Conservation (phyloP, 2,888 invertebrate genomes). For the Zaprionus lineosus region DNA sequence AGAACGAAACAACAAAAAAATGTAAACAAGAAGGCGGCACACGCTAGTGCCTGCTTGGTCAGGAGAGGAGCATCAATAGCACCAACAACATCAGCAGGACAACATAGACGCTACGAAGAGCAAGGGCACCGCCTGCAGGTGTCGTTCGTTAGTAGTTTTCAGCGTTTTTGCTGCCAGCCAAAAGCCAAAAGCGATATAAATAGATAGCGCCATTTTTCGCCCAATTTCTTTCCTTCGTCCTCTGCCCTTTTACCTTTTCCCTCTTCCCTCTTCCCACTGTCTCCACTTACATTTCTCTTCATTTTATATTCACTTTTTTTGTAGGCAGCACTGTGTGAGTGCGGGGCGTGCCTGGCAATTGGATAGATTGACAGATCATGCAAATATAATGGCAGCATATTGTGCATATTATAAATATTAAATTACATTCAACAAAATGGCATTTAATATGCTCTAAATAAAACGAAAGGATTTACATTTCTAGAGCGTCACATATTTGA, state of each 20-base stretch:
- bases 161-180: slow-evolving; percentile 62
- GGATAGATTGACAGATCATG: slow-evolving; percentile 75
- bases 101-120: no score
- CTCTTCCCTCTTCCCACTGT: slow-evolving; percentile 23
- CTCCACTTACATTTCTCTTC: no score
- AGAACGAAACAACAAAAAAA: slow-evolving; percentile 39
- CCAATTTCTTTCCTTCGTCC: slow-evolving; percentile 30
- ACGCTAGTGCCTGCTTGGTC: slow-evolving; percentile 41
- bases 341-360: slow-evolving; percentile 46
- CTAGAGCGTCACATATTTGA: background rate
- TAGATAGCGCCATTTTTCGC: slow-evolving; percentile 73
- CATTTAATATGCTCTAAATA: slow-evolving; percentile 30
- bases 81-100: slow-evolving; percentile 6
- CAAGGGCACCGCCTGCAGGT: slow-evolving; percentile 54
- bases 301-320: background rate
- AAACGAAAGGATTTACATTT: background rate
- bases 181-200: slow-evolving; percentile 77
- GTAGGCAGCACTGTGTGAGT: background rate
- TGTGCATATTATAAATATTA: slow-evolving; percentile 74
- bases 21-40: slow-evolving; percentile 59
- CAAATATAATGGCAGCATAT: slow-evolving; percentile 75
- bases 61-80: slow-evolving; percentile 2
- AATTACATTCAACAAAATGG: slow-evolving; percentile 68
- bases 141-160: slow-evolving; percentile 76
- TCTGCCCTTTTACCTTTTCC: background rate